These are phyloP conservation scores for Callyntrura sp. DNA, from an alignment of 2,888 invertebrate genomes.

Conservation along the genomic window DNA sequence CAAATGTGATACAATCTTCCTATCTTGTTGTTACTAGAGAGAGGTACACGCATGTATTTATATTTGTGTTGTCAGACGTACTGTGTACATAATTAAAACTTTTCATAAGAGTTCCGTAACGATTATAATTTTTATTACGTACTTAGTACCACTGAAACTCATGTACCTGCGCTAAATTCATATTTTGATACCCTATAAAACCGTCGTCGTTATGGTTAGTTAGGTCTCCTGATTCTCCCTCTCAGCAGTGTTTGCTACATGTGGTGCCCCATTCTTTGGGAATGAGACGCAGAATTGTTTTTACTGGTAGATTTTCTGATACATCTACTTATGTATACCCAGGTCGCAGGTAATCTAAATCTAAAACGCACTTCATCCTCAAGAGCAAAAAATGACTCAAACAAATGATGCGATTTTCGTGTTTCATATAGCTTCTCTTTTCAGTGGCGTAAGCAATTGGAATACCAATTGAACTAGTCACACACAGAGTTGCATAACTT, in stretches of 20 bases:
- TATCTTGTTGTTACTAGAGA: not conserved
- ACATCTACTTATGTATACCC: too few species aligned
- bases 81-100: not conserved
- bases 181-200: conserved; percentile 35
- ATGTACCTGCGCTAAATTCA: conserved; percentile 7
- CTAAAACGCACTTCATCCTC: conserved; percentile 9
- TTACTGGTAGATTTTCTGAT: not conserved
- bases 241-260: conserved; percentile 12
- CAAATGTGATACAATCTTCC: not conserved
- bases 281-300: conserved; percentile 34
- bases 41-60: not conserved
- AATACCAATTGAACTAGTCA: conserved; percentile 44
- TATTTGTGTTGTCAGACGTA: not conserved
- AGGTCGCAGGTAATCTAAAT: not conserved
- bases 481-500: too few species aligned
- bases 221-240: conserved; percentile 28
- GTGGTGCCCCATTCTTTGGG: conserved; percentile 25
- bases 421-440: conserved; percentile 45
- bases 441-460: conserved; percentile 38
- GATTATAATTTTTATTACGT: not conserved
- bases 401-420: conserved; percentile 60
- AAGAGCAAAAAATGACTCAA: conserved; percentile 40
- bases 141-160: conserved; percentile 8
- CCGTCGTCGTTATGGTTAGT: conserved; percentile 35
- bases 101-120: conserved; percentile 24